A percentile compares a stretch with the other conserved stretches of the same genome.
phyloP scores from a whole-genome alignment of 2,888 invertebrate species.

The Xestia xanthographa region DNA sequence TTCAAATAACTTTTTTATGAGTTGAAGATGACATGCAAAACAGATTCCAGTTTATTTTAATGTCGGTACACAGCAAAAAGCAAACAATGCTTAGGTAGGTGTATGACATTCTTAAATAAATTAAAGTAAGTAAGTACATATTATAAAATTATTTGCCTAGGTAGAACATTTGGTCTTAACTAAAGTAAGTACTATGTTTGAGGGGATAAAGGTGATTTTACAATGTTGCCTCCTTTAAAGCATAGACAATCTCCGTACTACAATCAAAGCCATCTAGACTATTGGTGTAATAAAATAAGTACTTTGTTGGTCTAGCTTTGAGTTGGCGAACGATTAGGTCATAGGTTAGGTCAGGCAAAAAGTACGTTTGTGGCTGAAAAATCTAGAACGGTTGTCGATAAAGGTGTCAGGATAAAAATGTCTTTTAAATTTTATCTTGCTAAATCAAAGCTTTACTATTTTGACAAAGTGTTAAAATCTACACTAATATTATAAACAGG shows the following conservation, averaged over 20 bases:
- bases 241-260: not conserved
- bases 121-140: conserved; percentile 17
- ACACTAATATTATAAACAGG: no score
- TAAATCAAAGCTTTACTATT: no score
- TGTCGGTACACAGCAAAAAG: conserved; percentile 22
- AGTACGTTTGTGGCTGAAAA: conserved; percentile 3
- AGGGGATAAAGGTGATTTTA: not conserved
- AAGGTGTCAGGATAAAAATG: not conserved
- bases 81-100: conserved; percentile 25
- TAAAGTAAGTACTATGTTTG: no score
- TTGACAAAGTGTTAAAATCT: no score
- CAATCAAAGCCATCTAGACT: conserved; percentile 1
- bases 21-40: conserved; percentile 13
- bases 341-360: conserved; percentile 18
- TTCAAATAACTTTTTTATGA: conserved; percentile 32
- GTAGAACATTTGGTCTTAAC: not conserved
- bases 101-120: conserved; percentile 42
- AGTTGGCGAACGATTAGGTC: conserved; percentile 28
- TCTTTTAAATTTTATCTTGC: not conserved
- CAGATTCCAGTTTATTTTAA: conserved; percentile 4
- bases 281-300: conserved; percentile 14
- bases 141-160: not conserved
- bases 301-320: conserved; percentile 4
- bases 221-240: not conserved
- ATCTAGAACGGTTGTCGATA: not conserved